Percentiles rank a stretch among this genome's conserved stretches.
These are phyloP conservation scores for Echinarachnius parma DNA, from an alignment of 53 echinoderm and acorn worm species.

Conservation along the genomic window DNA sequence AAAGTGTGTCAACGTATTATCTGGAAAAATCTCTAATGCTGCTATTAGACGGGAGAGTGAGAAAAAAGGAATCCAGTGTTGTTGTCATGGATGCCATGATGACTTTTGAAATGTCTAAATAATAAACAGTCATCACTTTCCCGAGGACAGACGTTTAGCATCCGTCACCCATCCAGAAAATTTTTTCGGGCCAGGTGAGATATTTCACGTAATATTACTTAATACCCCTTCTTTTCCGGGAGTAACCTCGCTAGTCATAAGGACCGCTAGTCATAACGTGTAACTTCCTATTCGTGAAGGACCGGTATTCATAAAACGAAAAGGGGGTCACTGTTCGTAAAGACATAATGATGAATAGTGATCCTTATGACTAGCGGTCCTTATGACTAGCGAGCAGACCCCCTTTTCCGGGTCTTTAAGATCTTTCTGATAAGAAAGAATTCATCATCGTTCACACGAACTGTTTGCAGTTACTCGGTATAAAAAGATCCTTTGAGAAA, in stretches of 20 bases:
- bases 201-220: constrained; percentile 34
- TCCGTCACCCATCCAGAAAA: constrained; percentile 8
- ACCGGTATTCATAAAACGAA: no score
- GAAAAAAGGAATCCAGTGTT: constrained; percentile 35
- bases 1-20: constrained; percentile 34
- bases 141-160: no score
- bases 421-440: constrained; percentile 11
- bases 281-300: no score
- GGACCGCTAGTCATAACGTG: no score
- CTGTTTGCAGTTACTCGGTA: constrained; percentile 33
- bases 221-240: not conserved
- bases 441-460: not conserved
- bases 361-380: no score
- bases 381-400: no score
- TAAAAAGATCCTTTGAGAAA: not conserved
- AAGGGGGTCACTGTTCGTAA: no score
- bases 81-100: not conserved
- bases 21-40: constrained; percentile 10
- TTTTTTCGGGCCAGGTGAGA: constrained; percentile 14
- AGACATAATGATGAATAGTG: no score
- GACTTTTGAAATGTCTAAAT: no score
- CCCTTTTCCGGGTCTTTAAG: constrained; percentile 8
- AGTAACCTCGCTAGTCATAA: no score
- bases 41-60: constrained; percentile 41
- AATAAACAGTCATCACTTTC: no score